phyloP scores from a whole-genome alignment of 2,113 vertebrate species.

The Pholis gunnellus region DNA sequence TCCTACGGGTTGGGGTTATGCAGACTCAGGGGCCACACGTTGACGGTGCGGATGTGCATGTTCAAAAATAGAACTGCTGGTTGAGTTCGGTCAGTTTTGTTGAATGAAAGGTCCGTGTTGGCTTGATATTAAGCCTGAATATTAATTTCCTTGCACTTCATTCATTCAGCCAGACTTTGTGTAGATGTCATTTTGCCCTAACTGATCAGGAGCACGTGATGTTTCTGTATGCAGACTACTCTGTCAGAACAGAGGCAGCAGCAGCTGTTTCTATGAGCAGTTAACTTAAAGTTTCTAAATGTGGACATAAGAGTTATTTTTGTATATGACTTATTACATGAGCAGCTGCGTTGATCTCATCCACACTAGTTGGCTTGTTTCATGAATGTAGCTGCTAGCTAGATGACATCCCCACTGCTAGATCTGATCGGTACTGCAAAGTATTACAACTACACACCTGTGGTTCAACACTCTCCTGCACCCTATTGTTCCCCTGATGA shows the following conservation, averaged over 20 bases:
- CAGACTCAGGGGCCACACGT: neutral
- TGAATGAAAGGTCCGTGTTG: neutral
- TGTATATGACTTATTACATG: neutral
- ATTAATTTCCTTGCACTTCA: neutral
- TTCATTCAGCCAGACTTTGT: neutral
- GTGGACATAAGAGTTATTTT: no score
- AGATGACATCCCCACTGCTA: neutral
- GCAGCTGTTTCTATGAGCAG: neutral
- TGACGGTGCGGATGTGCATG: neutral
- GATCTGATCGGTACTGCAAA: no score
- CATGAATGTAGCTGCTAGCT: no score
- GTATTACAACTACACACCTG: neutral
- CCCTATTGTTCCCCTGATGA: no score
- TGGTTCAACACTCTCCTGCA: no score
- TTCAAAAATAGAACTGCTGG: neutral
- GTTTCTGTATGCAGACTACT: neutral
- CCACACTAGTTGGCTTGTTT: neutral
- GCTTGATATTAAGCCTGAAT: neutral
- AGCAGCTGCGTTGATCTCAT: neutral
- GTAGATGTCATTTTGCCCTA: neutral
- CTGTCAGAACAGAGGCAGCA: no score
- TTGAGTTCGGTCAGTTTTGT: no score
- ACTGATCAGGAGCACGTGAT: neutral
- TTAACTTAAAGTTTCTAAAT: neutral
- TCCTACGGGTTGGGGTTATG: no score